These are phyloP conservation scores for Oreochromis aureus DNA, from an alignment of 2,113 vertebrate species.

Conservation along the genomic window DNA sequence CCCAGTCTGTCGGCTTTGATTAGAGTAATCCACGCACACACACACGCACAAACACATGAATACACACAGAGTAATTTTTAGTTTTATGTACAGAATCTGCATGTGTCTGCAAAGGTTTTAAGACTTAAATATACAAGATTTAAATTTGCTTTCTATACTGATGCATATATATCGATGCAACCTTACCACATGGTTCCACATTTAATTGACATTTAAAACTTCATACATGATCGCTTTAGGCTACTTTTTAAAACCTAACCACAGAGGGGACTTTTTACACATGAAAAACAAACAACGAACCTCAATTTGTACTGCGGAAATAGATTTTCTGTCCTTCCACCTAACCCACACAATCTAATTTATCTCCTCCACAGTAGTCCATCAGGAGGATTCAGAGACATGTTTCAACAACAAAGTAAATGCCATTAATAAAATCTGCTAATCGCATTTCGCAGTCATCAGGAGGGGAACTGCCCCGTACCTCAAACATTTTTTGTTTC, in stretches of 20 bases:
- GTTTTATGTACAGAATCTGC: not conserved
- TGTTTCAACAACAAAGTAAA: not conserved
- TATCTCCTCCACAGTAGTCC: not conserved
- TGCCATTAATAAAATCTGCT: not conserved
- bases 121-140: not conserved
- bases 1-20: not conserved
- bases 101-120: not conserved
- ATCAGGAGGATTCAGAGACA: not conserved
- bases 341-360: not conserved
- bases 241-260: not conserved
- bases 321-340: not conserved
- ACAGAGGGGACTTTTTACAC: not conserved
- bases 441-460: not conserved
- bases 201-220: constrained; percentile 43
- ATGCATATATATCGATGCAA: not conserved
- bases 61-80: not conserved
- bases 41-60: not conserved
- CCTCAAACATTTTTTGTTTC: not conserved
- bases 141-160: not conserved
- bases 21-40: not conserved
- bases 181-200: not conserved
- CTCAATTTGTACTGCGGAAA: not conserved
- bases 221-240: not conserved
- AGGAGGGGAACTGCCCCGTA: not conserved
- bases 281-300: not conserved